Conservation (phyloP, 2,113 vertebrate species). For the Pygoscelis adeliae region DNA sequence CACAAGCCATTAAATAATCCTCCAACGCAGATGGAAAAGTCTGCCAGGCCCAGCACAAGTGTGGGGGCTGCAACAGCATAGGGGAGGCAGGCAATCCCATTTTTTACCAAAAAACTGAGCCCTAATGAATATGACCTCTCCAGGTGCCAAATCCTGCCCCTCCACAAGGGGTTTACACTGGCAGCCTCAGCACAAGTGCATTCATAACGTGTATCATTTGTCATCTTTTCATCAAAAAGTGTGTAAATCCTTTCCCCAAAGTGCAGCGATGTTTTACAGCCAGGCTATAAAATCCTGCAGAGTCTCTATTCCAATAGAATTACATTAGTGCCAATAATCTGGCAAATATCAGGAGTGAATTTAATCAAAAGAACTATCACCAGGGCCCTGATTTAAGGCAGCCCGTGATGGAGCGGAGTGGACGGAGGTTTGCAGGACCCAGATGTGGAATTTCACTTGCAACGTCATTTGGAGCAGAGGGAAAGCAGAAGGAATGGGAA, state of each 20-base stretch:
- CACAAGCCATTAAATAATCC: neutral
- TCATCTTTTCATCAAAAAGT: constrained; percentile 69
- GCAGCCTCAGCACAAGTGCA: constrained; percentile 26
- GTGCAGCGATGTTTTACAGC: constrained; percentile 53
- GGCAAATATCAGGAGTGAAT: constrained; percentile 76
- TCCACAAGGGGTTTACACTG: neutral
- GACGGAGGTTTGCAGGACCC: constrained; percentile 56
- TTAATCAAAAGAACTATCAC: constrained; percentile 71
- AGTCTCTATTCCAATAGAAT: constrained; percentile 69
- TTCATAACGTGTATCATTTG: constrained; percentile 64
- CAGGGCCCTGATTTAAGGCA: constrained; percentile 31
- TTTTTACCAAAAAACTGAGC: neutral
- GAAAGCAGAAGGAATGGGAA: neutral
- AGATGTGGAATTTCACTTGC: constrained; percentile 44
- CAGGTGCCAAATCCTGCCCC: constrained; percentile 7
- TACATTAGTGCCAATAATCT: constrained; percentile 69
- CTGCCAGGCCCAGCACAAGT: neutral
- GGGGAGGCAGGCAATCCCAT: neutral
- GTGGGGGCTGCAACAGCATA: rapidly evolving
- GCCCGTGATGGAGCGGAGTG: neutral
- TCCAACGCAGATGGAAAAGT: neutral
- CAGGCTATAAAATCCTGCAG: constrained; percentile 30
- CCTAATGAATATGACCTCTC: neutral
- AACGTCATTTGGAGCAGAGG: constrained; percentile 12
- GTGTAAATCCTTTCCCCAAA: constrained; percentile 51